Conservation (phyloP, 2,797 vertebrate genomes). For the Halcyon smyrnensis region DNA sequence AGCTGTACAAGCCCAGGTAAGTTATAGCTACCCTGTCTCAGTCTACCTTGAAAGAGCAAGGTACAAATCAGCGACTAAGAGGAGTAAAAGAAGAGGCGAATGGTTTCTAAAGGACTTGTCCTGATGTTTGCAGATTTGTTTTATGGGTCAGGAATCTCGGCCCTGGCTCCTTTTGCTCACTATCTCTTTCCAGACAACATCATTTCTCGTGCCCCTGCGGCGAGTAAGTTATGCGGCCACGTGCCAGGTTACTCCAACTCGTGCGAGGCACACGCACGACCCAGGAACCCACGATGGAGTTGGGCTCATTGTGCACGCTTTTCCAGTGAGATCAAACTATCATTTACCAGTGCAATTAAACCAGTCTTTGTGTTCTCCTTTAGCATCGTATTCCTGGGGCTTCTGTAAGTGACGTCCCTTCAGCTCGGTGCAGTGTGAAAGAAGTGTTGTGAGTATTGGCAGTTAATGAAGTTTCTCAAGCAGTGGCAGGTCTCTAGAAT, state of each 20-base stretch:
- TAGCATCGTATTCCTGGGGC: not conserved
- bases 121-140: not conserved
- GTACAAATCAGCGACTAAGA: no score
- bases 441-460: not conserved
- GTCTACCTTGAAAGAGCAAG: not conserved
- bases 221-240: rapidly evolving
- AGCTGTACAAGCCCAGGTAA: not conserved
- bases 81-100: not conserved
- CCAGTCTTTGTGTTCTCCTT: not conserved
- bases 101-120: not conserved
- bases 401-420: not conserved
- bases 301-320: rapidly evolving
- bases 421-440: not conserved
- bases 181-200: not conserved
- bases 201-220: not conserved
- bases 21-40: not conserved
- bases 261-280: rapidly evolving
- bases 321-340: not conserved
- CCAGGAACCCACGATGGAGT: not conserved
- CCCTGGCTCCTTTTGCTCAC: not conserved
- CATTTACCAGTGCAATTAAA: not conserved
- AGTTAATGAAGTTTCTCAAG: conserved; percentile 22
- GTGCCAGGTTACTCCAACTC: not conserved
- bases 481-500: not conserved
- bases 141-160: not conserved